phyloP scores from a whole-genome alignment of 2,888 invertebrate species.

The Heliconius cydno region DNA sequence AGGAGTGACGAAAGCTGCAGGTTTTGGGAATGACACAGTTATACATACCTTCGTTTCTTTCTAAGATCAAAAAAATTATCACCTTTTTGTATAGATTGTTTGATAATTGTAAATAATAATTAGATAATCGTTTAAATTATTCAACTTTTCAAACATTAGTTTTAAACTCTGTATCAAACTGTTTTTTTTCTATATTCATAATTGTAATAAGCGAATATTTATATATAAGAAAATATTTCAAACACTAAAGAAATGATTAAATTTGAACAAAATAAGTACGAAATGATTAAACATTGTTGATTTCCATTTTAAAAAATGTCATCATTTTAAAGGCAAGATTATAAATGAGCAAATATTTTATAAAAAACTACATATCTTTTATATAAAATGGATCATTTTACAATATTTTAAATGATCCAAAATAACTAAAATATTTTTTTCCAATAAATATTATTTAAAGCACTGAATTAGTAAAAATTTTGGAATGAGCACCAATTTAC shows the following conservation, averaged over 20 bases:
- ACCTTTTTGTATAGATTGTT: too few relatives aligned
- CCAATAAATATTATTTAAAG: conserved; percentile 12
- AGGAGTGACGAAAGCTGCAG: too few relatives aligned
- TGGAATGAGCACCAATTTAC: conserved; percentile 32
- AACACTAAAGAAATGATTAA: background rate
- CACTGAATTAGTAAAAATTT: conserved; percentile 17
- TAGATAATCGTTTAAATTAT: too few relatives aligned
- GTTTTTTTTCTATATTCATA: too few relatives aligned
- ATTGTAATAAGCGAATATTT: too few relatives aligned
- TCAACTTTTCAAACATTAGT: too few relatives aligned
- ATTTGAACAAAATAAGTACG: background rate
- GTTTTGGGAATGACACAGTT: too few relatives aligned
- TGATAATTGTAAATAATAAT: too few relatives aligned
- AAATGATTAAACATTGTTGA: background rate
- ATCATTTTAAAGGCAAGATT: background rate
- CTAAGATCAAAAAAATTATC: too few relatives aligned
- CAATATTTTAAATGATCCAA: background rate
- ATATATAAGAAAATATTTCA: too few relatives aligned
- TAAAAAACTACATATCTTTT: background rate
- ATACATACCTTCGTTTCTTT: too few relatives aligned
- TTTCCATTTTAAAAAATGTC: background rate
- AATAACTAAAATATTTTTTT: background rate
- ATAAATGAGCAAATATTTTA: conserved; percentile 13
- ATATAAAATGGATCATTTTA: background rate
- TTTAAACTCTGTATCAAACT: too few relatives aligned